phyloP scores from a whole-genome alignment of 2,888 invertebrate species.

The Synanthedon tipuliformis region DNA sequence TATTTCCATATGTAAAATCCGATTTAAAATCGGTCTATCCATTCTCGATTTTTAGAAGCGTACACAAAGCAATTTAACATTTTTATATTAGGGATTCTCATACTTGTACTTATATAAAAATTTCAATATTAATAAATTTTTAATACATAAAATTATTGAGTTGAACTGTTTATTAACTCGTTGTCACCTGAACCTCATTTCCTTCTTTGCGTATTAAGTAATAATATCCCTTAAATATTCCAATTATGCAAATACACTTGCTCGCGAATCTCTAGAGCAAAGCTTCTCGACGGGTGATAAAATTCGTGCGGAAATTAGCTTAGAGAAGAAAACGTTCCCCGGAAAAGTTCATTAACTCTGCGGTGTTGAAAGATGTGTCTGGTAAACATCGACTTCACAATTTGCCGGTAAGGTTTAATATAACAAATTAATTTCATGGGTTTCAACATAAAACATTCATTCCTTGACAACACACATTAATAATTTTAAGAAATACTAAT shows the following conservation, averaged over 20 bases:
- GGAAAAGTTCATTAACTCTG: slow-evolving; percentile 24
- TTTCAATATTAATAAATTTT: too few species aligned
- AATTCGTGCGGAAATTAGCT: slow-evolving; percentile 26
- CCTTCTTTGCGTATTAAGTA: slow-evolving; percentile 1
- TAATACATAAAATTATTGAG: too few species aligned
- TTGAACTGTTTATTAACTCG: not conserved
- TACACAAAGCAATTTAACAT: too few species aligned
- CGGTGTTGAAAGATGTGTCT: slow-evolving; percentile 10
- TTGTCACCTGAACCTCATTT: slow-evolving; percentile 1
- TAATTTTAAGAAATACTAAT: too few species aligned
- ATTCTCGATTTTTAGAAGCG: too few species aligned
- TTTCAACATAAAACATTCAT: too few species aligned
- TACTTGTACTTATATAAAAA: too few species aligned
- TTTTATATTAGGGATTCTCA: too few species aligned
- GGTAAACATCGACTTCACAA: slow-evolving; percentile 7
- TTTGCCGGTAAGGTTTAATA: not conserved
- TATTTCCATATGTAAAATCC: too few species aligned
- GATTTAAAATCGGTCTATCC: too few species aligned
- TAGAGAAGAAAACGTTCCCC: slow-evolving; percentile 12
- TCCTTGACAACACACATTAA: too few species aligned
- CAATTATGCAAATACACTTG: slow-evolving; percentile 13
- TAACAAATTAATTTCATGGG: too few species aligned
- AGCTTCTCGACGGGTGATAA: slow-evolving; percentile 18
- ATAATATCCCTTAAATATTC: slow-evolving; percentile 5
- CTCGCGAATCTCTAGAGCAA: slow-evolving; percentile 4